Evolutionary conservation across 2,888 invertebrate genomes (phyloP).

Genomic region (Griposia aprilina): DNA sequence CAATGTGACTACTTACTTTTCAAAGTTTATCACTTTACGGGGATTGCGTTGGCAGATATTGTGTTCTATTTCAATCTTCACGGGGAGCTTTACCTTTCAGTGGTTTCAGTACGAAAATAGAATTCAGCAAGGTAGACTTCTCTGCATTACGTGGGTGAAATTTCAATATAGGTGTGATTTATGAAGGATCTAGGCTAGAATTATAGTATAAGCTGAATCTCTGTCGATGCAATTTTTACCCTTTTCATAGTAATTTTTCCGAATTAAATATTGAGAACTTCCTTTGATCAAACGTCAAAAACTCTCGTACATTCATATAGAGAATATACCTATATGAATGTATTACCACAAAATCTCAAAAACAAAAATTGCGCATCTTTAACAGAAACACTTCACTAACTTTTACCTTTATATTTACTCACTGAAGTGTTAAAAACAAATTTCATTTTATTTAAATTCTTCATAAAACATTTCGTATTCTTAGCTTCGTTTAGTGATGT

Average conservation of each 20-base stretch:
- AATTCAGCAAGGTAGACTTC: slow-evolving; percentile 24
- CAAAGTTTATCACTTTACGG: slow-evolving; percentile 54
- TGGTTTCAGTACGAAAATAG: slow-evolving; percentile 32
- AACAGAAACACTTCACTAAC: slow-evolving; percentile 5
- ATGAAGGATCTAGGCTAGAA: neutral
- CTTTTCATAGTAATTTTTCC: neutral
- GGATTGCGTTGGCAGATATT: slow-evolving; percentile 51
- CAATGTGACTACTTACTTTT: slow-evolving; percentile 57
- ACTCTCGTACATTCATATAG: neutral
- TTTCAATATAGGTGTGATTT: slow-evolving; percentile 23
- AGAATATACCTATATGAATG: slow-evolving; percentile 15
- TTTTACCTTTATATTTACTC: slow-evolving; percentile 2
- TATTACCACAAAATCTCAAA: too few species aligned
- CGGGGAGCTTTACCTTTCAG: slow-evolving; percentile 17
- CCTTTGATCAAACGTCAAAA: neutral
- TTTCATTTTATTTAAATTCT: slow-evolving; percentile 40
- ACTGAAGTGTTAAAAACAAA: slow-evolving; percentile 42
- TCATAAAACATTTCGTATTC: slow-evolving; percentile 21
- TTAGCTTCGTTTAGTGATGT: slow-evolving; percentile 32
- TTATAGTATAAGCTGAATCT: neutral
- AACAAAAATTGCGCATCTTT: neutral
- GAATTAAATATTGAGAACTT: neutral
- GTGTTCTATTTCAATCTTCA: slow-evolving; percentile 53
- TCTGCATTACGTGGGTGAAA: slow-evolving; percentile 16
- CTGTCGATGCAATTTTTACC: neutral